A percentile compares a stretch with the other conserved stretches of the same genome.
phyloP scores from a whole-genome alignment of 30 jellyfish, hydroid and myxozoan genomes.

The Aurelia aurita complex sp. Pacific region DNA sequence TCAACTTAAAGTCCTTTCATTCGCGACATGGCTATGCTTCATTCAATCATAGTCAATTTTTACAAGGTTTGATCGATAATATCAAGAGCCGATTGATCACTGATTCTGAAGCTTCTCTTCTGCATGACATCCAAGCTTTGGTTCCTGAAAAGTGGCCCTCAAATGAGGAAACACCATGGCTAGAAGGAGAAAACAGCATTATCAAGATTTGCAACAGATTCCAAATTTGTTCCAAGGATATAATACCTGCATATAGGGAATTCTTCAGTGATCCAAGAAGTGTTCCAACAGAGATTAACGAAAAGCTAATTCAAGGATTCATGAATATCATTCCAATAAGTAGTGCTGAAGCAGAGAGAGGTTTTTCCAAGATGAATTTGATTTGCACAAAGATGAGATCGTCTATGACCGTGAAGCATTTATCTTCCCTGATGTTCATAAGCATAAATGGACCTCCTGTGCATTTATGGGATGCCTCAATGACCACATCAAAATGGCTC shows the following conservation, averaged over 20 bases:
- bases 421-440: conserved; percentile 49
- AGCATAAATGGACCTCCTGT: too few species aligned
- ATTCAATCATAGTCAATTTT: conserved; percentile 47
- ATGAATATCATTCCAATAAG: conserved; percentile 33
- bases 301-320: conserved; percentile 29
- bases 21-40: conserved; percentile 48
- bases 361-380: conserved; percentile 37
- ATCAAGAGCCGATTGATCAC: conserved; percentile 24
- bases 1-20: conserved; percentile 23
- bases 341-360: conserved; percentile 48
- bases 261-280: conserved; percentile 57
- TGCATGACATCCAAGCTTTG: conserved; percentile 30
- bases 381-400: neutral
- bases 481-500: conserved; percentile 58
- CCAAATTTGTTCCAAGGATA: conserved; percentile 26
- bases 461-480: conserved; percentile 45
- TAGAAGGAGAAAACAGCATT: conserved; percentile 50
- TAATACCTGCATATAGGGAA: conserved; percentile 42
- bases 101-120: conserved; percentile 37
- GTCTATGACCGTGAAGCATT: conserved; percentile 11
- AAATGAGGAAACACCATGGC: conserved; percentile 48
- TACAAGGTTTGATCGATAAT: conserved; percentile 44
- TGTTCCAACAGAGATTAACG: conserved; percentile 20
- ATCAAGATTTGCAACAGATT: conserved; percentile 42
- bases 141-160: conserved; percentile 55